These are phyloP conservation scores for Polymixis flavicincta DNA, from an alignment of 2,888 invertebrate genomes.

Conservation along the genomic window DNA sequence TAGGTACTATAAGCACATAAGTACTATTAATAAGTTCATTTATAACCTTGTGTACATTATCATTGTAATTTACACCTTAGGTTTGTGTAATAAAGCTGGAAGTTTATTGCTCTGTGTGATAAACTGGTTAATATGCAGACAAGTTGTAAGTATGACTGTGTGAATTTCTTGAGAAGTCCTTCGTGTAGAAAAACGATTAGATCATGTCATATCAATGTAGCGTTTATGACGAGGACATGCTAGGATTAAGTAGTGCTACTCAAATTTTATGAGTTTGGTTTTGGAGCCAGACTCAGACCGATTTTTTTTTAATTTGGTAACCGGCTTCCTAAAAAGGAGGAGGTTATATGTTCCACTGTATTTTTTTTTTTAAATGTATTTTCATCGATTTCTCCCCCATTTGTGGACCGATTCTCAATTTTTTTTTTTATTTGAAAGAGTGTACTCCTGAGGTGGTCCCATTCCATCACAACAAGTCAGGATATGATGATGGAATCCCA, in stretches of 20 bases:
- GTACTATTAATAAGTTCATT: constrained; percentile 33
- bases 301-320: no score
- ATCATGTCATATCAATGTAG: constrained; percentile 18
- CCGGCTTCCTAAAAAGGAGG: no score
- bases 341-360: no score
- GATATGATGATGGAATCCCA: no score
- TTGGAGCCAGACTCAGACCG: no score
- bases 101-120: constrained; percentile 13
- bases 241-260: not conserved
- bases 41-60: constrained; percentile 25
- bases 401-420: no score
- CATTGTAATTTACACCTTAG: constrained; percentile 44
- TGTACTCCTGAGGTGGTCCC: no score
- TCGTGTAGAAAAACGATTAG: constrained; percentile 29
- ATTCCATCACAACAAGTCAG: no score
- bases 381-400: no score
- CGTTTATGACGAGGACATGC: not conserved
- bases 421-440: no score
- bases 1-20: not conserved
- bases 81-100: constrained; percentile 20
- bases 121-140: constrained; percentile 10
- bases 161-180: constrained; percentile 23
- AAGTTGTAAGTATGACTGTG: constrained; percentile 11
- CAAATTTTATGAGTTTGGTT: not conserved
- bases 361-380: no score